Evolutionary conservation across 2,888 invertebrate genomes (phyloP).

Genomic region (Ptilodon capucinus): DNA sequence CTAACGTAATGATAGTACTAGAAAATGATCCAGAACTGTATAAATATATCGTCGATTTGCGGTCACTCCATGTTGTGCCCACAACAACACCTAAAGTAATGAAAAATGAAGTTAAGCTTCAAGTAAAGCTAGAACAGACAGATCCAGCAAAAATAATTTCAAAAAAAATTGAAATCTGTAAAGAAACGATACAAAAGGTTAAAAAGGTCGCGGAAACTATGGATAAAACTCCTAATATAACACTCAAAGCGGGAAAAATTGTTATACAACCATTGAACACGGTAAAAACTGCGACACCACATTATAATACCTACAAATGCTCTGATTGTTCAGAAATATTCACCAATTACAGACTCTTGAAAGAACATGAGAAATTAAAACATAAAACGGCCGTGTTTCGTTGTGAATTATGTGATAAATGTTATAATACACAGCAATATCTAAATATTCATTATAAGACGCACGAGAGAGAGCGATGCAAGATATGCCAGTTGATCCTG

Average conservation of each 20-base stretch:
- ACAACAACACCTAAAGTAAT: conserved; percentile 25
- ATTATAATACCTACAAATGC: conserved; percentile 43
- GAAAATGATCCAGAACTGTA: conserved; percentile 43
- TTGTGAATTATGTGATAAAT: conserved; percentile 48
- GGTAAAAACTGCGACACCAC: conserved; percentile 19
- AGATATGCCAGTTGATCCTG: conserved; percentile 41
- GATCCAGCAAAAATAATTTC: not conserved
- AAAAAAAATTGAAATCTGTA: not conserved
- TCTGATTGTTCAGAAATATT: conserved; percentile 43
- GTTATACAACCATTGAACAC: conserved; percentile 38
- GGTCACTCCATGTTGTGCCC: conserved; percentile 30
- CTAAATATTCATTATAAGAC: conserved; percentile 49
- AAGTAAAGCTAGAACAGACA: not conserved
- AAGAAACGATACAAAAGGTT: not conserved
- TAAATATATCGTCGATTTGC: conserved; percentile 35
- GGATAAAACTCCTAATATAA: conserved; percentile 32
- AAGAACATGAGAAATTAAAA: conserved; percentile 46
- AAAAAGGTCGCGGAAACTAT: conserved; percentile 10
- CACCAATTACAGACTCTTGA: conserved; percentile 43
- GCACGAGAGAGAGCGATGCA: conserved; percentile 44
- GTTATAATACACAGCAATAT: conserved; percentile 47
- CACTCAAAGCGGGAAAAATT: conserved; percentile 41
- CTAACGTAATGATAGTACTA: conserved; percentile 53
- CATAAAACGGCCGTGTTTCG: conserved; percentile 41
- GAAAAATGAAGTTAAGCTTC: conserved; percentile 6